Conservation (phyloP, 2,888 invertebrate genomes). For the Caenorhabditis plicata region DNA sequence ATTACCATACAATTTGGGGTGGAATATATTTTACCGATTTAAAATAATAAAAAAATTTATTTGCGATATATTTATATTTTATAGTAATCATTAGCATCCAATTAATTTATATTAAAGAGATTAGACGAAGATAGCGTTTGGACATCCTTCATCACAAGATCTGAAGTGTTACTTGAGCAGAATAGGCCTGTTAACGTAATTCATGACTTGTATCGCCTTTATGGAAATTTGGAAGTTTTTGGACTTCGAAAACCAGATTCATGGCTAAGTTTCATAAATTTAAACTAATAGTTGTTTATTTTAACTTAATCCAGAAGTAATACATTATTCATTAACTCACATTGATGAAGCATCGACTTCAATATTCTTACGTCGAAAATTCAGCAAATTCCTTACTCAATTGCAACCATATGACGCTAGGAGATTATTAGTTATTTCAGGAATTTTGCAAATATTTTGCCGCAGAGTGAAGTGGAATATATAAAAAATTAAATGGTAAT, state of each 20-base stretch:
- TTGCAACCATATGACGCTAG: constrained; percentile 12
- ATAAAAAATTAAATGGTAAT: neutral
- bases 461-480: neutral
- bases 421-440: constrained; percentile 15
- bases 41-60: no score
- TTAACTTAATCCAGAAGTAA: constrained; percentile 7
- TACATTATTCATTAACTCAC: constrained; percentile 7
- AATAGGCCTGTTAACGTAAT: constrained; percentile 10
- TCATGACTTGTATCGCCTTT: constrained; percentile 14
- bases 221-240: constrained; percentile 4
- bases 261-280: constrained; percentile 20
- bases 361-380: constrained; percentile 12
- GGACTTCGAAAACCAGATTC: constrained; percentile 4
- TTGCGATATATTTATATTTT: no score
- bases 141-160: neutral
- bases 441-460: constrained; percentile 10
- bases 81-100: no score
- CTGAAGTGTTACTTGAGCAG: constrained; percentile 10
- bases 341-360: constrained; percentile 10
- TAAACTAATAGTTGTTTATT: neutral
- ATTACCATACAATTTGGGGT: no score
- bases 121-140: no score
- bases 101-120: no score
- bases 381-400: constrained; percentile 7
- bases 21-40: no score